These are phyloP conservation scores for Clusia tigrina DNA, from an alignment of 2,888 invertebrate genomes.

Conservation along the genomic window DNA sequence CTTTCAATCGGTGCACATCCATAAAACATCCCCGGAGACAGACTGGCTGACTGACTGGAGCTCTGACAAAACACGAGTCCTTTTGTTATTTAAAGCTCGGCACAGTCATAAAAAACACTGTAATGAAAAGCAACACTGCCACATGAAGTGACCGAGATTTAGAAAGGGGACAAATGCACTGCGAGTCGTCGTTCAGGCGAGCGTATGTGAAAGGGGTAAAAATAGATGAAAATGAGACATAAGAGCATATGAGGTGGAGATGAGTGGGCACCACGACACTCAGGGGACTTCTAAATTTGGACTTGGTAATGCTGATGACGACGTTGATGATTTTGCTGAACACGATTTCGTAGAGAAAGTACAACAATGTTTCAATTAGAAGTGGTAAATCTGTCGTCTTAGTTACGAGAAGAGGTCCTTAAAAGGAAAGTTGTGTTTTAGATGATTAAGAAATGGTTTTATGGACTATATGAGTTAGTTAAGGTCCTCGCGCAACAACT, in stretches of 20 bases:
- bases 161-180: conserved; percentile 3
- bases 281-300: conserved; percentile 22
- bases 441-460: too few relatives aligned
- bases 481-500: too few relatives aligned
- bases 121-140: conserved; percentile 6
- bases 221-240: conserved; percentile 20
- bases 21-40: conserved; percentile 30
- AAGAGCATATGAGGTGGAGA: background rate
- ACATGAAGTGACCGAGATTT: conserved; percentile 36
- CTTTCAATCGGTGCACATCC: background rate
- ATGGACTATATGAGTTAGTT: too few relatives aligned
- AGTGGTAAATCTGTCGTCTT: too few relatives aligned
- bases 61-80: background rate
- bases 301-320: conserved; percentile 21
- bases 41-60: too few relatives aligned
- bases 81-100: background rate
- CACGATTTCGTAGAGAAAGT: too few relatives aligned
- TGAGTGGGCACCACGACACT: background rate
- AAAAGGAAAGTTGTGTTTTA: too few relatives aligned
- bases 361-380: too few relatives aligned
- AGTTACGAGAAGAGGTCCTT: too few relatives aligned
- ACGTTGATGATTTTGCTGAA: conserved; percentile 13
- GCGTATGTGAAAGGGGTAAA: conserved; percentile 17
- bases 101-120: conserved; percentile 4
- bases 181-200: too few relatives aligned